Base-by-base conservation (phyloP, 2,113 vertebrate genomes). In the Cynocephalus volans region DNA sequence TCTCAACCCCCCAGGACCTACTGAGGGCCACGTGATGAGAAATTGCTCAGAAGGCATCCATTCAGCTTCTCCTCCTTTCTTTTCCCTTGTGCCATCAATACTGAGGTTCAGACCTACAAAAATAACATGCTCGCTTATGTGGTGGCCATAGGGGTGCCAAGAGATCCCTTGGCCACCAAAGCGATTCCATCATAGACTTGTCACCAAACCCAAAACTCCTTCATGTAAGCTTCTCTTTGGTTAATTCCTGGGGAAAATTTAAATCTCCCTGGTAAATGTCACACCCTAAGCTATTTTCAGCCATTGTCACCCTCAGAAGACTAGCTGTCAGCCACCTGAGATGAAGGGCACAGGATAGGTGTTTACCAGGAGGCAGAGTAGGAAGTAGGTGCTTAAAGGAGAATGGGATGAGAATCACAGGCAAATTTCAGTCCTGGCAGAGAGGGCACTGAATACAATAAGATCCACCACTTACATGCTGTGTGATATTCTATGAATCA, bases 131-230 rank as follows among this genome's bases (percentile, higher is more conserved):
- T 64, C 69, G 8, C 21, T 76, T 79, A 28, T 5, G 33, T 54
- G 19, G 52, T 14, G 31, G 54, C 8, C 84, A n/a, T 10, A n/a
- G 13, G 10, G 17, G 31, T 48, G 33, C 69, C 69, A 87, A 65
- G 36, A 90, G 45, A 91, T 3, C 9, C 80, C 26, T 84, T 48
- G 58, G 88, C 52, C 52, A 65, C 64, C 45, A 85, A 88, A 82
- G 5, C 72, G 80, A 54, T 36, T 54, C 58, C 28, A n/a, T 50
- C n/a, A 23, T 17, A 19, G 54, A 69, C 45, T 17, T 48, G 62
- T 81, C 45, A 62, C 36, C 56, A 83, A 64, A 15, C 18, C 28
- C 23, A 7, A 69, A 54, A 69, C 41, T 79, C 48, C n/a, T 21
- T 24, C 23, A 14, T 19, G 1, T 73, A 24, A 52, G 52, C 17